phyloP scores from a whole-genome alignment of 2,888 invertebrate species.

The Erpobdella octoculata region DNA sequence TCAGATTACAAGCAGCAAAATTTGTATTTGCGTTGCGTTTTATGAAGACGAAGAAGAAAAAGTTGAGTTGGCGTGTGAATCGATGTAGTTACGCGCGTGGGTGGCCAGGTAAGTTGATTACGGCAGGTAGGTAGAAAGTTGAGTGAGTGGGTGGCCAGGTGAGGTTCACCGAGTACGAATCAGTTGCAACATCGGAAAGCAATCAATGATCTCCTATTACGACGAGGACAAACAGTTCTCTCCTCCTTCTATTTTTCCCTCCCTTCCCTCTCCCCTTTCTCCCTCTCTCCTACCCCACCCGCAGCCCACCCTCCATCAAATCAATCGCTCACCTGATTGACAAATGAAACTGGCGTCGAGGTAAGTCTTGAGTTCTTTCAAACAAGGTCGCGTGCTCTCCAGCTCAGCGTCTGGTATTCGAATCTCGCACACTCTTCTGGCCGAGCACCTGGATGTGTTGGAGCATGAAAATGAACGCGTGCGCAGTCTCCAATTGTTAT shows the following conservation, averaged over 20 bases:
- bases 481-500: too few relatives aligned
- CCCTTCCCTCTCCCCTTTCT: background rate
- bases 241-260: background rate
- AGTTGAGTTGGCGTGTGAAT: background rate
- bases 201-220: background rate
- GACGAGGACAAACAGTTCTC: slow-evolving; percentile 3
- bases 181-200: background rate
- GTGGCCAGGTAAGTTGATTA: background rate
- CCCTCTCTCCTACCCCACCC: background rate
- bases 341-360: slow-evolving; percentile 27
- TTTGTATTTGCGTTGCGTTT: too few relatives aligned
- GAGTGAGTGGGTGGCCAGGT: background rate
- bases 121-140: background rate
- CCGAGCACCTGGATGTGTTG: slow-evolving; percentile 14
- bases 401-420: slow-evolving; percentile 30
- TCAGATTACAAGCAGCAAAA: too few relatives aligned
- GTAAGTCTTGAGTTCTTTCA: slow-evolving; percentile 29
- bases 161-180: background rate
- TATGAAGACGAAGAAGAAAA: too few relatives aligned
- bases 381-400: slow-evolving; percentile 24
- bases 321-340: background rate
- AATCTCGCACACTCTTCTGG: slow-evolving; percentile 37
- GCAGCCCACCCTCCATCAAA: background rate
- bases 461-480: background rate
- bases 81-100: background rate